phyloP scores from a whole-genome alignment of 2,113 vertebrate species.

The Rhinopithecus roxellana region DNA sequence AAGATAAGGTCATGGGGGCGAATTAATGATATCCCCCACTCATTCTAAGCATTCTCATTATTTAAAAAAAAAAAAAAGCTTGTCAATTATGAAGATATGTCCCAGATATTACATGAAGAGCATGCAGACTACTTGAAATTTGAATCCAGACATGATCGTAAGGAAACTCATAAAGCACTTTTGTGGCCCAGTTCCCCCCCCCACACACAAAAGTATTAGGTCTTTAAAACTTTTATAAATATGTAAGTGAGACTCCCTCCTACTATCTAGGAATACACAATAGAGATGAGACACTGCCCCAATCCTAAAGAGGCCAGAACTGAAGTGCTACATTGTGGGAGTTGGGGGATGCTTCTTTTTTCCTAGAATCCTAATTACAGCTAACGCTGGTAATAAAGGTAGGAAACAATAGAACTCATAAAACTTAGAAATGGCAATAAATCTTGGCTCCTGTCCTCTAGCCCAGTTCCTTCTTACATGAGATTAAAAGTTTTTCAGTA shows the following conservation, averaged over 20 bases:
- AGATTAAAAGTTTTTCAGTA: conserved; percentile 25
- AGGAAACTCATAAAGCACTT: neutral
- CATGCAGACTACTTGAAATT: neutral
- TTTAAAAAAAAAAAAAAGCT: neutral
- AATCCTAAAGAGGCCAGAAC: neutral
- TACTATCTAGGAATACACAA: neutral
- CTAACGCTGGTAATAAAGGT: neutral
- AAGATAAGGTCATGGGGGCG: neutral
- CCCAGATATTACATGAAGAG: neutral
- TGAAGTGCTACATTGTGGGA: neutral
- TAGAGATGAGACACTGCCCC: neutral
- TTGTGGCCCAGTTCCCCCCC: neutral
- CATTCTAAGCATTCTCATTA: neutral
- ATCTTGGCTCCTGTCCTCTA: conserved; percentile 45
- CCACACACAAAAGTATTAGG: neutral
- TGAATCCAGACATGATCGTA: neutral
- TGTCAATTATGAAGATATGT: neutral
- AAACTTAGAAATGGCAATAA: conserved; percentile 50
- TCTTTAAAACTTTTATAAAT: conserved; percentile 43
- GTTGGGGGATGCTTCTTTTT: neutral
- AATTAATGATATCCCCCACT: neutral
- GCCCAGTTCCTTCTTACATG: neutral
- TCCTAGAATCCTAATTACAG: neutral
- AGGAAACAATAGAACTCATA: conserved; percentile 44
- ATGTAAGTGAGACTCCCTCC: neutral